phyloP scores from a whole-genome alignment of 1,140 invertebrate species.

The Holotrichia oblita region DNA sequence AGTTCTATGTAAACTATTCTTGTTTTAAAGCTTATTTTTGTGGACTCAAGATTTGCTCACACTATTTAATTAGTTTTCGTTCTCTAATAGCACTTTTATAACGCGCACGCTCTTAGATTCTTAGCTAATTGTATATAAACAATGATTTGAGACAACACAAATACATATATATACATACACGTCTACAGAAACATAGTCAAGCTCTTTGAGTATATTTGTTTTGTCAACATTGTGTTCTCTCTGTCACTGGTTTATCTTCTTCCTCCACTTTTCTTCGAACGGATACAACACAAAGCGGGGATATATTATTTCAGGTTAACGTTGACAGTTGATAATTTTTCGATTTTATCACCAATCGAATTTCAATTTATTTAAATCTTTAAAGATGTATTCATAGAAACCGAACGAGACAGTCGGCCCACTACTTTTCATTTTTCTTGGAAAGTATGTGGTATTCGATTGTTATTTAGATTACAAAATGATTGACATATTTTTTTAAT shows the following conservation, averaged over 20 bases:
- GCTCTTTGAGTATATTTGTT: constrained; percentile 5
- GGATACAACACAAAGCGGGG: neutral
- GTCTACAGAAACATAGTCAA: neutral
- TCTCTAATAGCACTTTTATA: neutral
- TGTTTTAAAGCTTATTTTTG: too few relatives aligned
- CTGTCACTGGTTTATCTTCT: neutral
- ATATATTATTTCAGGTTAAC: too few relatives aligned
- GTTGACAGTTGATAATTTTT: neutral
- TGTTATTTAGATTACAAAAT: too few relatives aligned
- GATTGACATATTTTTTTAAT: too few relatives aligned
- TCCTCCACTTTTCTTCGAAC: neutral
- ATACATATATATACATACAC: neutral
- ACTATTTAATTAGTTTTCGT: neutral
- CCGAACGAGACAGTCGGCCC: too few relatives aligned
- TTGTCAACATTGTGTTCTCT: neutral
- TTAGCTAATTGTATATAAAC: neutral
- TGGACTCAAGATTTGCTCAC: too few relatives aligned
- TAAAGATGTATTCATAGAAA: neutral
- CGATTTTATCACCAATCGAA: neutral
- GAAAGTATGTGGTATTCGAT: too few relatives aligned
- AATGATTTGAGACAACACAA: constrained; percentile 23
- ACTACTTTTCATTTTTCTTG: too few relatives aligned
- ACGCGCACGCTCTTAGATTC: too few relatives aligned
- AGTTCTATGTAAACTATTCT: too few relatives aligned
- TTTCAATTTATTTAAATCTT: neutral